Evolutionary conservation across 1,140 invertebrate species (phyloP).

Genomic region (Homarus americanus): DNA sequence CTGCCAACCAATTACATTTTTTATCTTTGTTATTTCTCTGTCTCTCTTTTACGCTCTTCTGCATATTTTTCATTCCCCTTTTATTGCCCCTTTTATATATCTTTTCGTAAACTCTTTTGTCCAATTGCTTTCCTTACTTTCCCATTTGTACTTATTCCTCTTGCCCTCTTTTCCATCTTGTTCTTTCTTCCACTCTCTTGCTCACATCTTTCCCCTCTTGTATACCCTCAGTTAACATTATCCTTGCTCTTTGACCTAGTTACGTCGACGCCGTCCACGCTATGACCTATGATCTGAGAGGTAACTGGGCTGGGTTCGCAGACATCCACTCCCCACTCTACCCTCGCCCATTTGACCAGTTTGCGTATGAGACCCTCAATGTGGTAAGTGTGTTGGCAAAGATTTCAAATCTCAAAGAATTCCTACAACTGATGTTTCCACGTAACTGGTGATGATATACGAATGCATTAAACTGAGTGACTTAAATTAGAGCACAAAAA

Average conservation of each 20-base stretch:
- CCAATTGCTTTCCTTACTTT: background rate
- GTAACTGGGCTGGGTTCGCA: conserved; percentile 77
- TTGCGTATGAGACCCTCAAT: conserved; percentile 75
- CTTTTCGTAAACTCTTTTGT: too few relatives aligned
- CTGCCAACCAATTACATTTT: too few relatives aligned
- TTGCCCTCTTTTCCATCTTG: background rate
- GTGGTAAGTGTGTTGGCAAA: conserved; percentile 74
- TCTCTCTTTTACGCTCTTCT: too few relatives aligned
- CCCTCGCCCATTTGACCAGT: conserved; percentile 74
- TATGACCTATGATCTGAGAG: conserved; percentile 80
- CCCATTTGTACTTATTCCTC: background rate
- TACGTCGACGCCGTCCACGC: conserved; percentile 80
- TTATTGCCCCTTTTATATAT: too few relatives aligned
- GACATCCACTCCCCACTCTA: conserved; percentile 80
- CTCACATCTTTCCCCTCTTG: too few relatives aligned
- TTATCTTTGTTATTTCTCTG: too few relatives aligned
- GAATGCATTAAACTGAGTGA: too few relatives aligned
- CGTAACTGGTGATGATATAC: too few relatives aligned
- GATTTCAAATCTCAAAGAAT: background rate
- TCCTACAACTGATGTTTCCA: too few relatives aligned
- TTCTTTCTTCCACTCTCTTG: background rate
- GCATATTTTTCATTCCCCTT: too few relatives aligned
- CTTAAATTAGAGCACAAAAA: too few relatives aligned
- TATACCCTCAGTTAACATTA: too few relatives aligned
- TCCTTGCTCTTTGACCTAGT: conserved; percentile 72